Percentiles rank a stretch among this genome's conserved stretches.
These are phyloP conservation scores for Syngnathus rostellatus DNA, from an alignment of 2,797 vertebrate genomes.

Conservation along the genomic window DNA sequence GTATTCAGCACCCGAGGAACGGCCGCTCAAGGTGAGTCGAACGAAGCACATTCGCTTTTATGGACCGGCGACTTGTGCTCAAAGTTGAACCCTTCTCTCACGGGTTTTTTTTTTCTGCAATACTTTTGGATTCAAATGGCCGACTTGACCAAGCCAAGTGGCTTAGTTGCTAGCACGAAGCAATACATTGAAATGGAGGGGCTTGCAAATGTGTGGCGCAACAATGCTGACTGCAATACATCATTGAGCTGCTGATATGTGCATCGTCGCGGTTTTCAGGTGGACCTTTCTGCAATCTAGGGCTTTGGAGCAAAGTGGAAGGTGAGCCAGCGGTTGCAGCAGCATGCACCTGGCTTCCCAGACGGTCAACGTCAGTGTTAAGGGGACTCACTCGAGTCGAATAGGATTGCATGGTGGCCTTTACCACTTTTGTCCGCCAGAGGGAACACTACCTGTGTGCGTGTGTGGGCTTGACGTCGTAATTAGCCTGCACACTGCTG, in stretches of 20 bases:
- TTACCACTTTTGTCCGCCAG: neutral
- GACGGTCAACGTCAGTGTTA: neutral
- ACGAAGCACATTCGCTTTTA: conserved; percentile 63
- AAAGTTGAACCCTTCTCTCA: conserved; percentile 41
- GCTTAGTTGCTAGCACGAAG: neutral
- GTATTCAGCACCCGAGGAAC: conserved; percentile 91
- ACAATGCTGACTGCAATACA: neutral
- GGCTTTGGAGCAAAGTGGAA: neutral
- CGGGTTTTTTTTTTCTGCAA: neutral
- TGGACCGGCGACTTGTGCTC: conserved; percentile 10
- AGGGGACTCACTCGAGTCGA: neutral
- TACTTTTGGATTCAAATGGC: neutral
- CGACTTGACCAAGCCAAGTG: neutral
- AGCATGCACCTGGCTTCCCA: neutral
- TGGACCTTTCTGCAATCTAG: neutral
- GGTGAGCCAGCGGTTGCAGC: neutral
- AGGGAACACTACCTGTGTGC: neutral
- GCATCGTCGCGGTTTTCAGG: neutral
- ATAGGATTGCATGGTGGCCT: neutral
- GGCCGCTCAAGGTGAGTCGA: conserved; percentile 97
- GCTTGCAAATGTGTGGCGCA: neutral
- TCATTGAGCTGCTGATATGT: neutral
- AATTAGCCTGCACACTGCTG: too few species aligned
- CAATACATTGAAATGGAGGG: neutral
- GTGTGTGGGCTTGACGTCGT: neutral